These are phyloP conservation scores for Diaphora mendica DNA, from an alignment of 2,888 invertebrate species.

Conservation along the genomic window DNA sequence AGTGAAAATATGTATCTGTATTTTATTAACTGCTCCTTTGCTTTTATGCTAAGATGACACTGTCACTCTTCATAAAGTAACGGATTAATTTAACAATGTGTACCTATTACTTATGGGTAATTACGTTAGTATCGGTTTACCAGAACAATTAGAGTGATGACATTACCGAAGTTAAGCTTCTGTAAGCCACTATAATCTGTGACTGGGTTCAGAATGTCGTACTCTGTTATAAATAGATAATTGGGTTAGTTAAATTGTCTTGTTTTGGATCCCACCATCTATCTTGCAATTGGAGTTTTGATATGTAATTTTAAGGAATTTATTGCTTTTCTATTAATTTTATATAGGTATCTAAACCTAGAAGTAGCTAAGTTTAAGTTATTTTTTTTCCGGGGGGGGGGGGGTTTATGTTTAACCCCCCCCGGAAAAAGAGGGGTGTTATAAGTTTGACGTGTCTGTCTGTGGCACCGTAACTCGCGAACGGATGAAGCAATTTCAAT, in stretches of 20 bases:
- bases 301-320: neutral
- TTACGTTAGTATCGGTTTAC: constrained; percentile 1
- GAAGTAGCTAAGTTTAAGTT: no score
- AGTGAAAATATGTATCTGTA: neutral
- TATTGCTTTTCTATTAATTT: neutral
- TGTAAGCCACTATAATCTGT: neutral
- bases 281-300: neutral
- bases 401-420: no score
- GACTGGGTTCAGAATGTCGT: neutral
- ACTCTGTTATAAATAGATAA: neutral
- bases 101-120: neutral
- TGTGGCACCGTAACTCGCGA: no score
- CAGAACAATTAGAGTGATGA: neutral
- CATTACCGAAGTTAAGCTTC: neutral
- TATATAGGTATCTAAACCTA: neutral
- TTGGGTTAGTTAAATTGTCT: neutral
- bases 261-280: neutral
- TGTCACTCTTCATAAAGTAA: neutral
- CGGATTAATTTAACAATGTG: neutral
- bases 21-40: neutral
- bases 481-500: no score
- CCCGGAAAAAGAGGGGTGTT: no score
- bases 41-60: neutral
- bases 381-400: no score
- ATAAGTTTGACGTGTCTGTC: no score